phyloP scores from a whole-genome alignment of 2,797 vertebrate genomes.

The Apogon talboti region DNA sequence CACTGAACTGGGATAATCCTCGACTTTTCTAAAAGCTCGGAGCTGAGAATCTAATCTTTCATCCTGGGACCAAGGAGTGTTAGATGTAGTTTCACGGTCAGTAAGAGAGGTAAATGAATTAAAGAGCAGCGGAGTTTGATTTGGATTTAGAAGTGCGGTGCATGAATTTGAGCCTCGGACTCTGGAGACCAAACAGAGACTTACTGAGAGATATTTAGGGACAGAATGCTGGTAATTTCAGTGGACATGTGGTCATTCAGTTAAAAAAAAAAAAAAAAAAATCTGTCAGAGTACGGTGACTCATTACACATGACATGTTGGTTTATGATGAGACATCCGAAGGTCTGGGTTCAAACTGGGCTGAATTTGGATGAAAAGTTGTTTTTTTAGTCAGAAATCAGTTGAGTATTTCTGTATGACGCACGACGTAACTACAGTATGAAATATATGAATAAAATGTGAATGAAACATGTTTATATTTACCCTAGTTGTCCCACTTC shows the following conservation, averaged over 20 bases:
- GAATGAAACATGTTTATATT: background rate
- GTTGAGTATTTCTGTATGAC: background rate
- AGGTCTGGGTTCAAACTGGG: background rate
- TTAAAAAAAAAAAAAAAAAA: slow-evolving; percentile 9
- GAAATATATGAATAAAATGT: background rate
- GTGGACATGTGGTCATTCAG: slow-evolving; percentile 50
- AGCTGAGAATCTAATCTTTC: slow-evolving; percentile 45
- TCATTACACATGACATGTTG: background rate
- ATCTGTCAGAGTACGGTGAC: background rate
- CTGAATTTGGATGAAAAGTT: slow-evolving; percentile 12
- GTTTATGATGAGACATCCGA: background rate
- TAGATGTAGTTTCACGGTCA: slow-evolving; percentile 45
- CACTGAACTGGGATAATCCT: slow-evolving; percentile 53
- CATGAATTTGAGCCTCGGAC: slow-evolving; percentile 60
- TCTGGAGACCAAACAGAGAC: slow-evolving; percentile 40
- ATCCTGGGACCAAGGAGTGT: slow-evolving; percentile 51
- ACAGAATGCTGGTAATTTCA: slow-evolving; percentile 35
- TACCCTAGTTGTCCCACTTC: background rate
- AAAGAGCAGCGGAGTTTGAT: slow-evolving; percentile 32
- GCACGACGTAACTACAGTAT: background rate
- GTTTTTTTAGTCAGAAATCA: background rate
- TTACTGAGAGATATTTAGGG: slow-evolving; percentile 22
- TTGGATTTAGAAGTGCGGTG: slow-evolving; percentile 34
- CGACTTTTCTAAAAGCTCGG: slow-evolving; percentile 42
- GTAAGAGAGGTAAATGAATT: slow-evolving; percentile 44